Evolutionary conservation across 2,888 invertebrate species (phyloP).

Genomic region (Euphydryas editha): DNA sequence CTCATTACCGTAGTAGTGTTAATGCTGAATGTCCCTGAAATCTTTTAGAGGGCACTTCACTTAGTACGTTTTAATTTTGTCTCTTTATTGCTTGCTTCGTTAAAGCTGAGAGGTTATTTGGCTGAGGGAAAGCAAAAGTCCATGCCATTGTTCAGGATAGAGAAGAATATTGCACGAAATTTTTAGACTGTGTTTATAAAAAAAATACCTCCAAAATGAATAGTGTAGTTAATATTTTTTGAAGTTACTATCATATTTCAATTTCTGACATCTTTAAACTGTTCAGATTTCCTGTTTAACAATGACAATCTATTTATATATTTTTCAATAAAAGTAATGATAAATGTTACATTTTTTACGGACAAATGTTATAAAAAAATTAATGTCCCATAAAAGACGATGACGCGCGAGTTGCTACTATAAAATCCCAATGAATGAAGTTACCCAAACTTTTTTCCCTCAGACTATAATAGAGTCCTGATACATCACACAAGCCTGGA

Average conservation of each 20-base stretch:
- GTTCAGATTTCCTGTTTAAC: constrained; percentile 4
- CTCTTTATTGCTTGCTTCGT: constrained; percentile 71
- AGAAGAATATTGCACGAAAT: constrained; percentile 25
- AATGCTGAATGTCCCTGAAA: constrained; percentile 75
- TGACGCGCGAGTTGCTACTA: constrained; percentile 41
- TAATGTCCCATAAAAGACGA: constrained; percentile 36
- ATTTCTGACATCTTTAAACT: constrained; percentile 7
- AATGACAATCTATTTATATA: not conserved
- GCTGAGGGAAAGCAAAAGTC: constrained; percentile 55
- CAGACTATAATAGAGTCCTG: constrained; percentile 27
- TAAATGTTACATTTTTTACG: constrained; percentile 25
- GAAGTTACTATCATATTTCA: constrained; percentile 1
- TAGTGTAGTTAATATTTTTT: not conserved
- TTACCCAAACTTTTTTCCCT: constrained; percentile 28
- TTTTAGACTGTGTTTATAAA: constrained; percentile 13
- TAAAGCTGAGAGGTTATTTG: constrained; percentile 75
- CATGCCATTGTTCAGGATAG: constrained; percentile 30
- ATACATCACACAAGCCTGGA: constrained; percentile 17
- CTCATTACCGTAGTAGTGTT: constrained; percentile 75
- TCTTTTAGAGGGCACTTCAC: constrained; percentile 69
- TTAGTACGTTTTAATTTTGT: constrained; percentile 68
- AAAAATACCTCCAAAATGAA: not conserved
- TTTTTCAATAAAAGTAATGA: constrained; percentile 16
- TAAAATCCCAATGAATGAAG: constrained; percentile 33
- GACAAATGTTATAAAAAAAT: constrained; percentile 31